Percentiles rank a stretch among this genome's conserved stretches.
These are phyloP conservation scores for Aquatica leii DNA, from an alignment of 2,888 invertebrate genomes.

Conservation along the genomic window DNA sequence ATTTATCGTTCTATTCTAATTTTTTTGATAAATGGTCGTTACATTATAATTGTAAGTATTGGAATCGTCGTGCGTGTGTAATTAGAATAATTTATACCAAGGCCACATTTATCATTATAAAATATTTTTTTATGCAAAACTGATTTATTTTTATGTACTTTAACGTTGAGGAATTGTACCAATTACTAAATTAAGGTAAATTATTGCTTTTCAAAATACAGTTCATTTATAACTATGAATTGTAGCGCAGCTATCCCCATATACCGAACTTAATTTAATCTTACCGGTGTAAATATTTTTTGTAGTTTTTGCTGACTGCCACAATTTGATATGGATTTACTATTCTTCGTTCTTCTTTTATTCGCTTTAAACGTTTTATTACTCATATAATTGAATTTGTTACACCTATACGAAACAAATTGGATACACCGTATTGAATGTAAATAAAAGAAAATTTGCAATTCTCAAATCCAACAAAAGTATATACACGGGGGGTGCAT, in stretches of 20 bases:
- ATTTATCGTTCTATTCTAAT: neutral
- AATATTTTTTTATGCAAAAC: constrained; percentile 3
- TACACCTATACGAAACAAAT: too few relatives aligned
- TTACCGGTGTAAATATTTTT: neutral
- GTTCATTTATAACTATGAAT: constrained; percentile 10
- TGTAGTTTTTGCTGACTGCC: too few relatives aligned
- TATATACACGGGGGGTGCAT: constrained; percentile 12
- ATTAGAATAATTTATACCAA: neutral
- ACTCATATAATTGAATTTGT: too few relatives aligned
- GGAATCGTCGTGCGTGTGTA: neutral
- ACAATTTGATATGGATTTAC: too few relatives aligned
- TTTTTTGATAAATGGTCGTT: too few relatives aligned
- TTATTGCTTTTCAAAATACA: neutral
- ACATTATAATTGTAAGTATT: too few relatives aligned
- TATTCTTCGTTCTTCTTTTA: too few relatives aligned
- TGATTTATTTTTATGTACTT: neutral
- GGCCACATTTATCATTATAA: neutral
- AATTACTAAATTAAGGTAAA: constrained; percentile 12
- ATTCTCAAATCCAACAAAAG: constrained; percentile 14
- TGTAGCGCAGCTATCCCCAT: constrained; percentile 5
- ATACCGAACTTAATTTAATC: constrained; percentile 6
- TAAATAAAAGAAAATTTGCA: constrained; percentile 8
- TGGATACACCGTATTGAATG: too few relatives aligned
- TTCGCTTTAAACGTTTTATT: too few relatives aligned
- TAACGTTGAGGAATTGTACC: constrained; percentile 7